These are phyloP conservation scores for Petaurus breviceps DNA, from an alignment of 2,113 vertebrate genomes.

Conservation along the genomic window DNA sequence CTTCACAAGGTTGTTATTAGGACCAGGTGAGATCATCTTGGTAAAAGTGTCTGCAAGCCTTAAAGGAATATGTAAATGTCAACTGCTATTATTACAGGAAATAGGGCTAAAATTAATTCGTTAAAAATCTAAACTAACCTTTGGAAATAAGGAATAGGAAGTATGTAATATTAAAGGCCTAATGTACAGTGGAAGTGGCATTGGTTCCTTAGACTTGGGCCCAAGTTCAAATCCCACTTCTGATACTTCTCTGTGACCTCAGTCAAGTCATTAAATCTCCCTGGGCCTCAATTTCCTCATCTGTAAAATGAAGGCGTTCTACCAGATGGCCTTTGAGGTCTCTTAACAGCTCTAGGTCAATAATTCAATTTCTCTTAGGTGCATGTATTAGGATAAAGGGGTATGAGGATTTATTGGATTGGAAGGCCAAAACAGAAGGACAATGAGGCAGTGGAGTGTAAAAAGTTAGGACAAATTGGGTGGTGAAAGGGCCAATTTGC, in stretches of 20 bases:
- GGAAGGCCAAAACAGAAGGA: constrained; percentile 10
- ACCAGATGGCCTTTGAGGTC: not conserved
- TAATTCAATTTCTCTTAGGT: not conserved
- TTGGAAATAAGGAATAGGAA: not conserved
- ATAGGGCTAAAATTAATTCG: not conserved
- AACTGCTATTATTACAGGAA: not conserved
- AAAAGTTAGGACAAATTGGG: constrained; percentile 20
- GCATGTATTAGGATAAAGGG: not conserved
- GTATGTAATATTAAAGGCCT: not conserved
- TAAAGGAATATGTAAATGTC: not conserved
- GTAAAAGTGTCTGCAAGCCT: not conserved
- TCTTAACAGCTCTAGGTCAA: not conserved
- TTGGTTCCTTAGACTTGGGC: not conserved
- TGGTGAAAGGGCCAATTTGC: constrained; percentile 40
- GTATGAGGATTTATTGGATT: not conserved
- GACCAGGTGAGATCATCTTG: not conserved
- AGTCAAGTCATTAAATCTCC: not conserved
- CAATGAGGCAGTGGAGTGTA: constrained; percentile 19
- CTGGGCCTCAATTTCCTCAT: not conserved
- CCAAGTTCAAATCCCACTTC: not conserved
- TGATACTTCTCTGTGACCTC: not conserved
- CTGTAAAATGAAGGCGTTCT: not conserved
- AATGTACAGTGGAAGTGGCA: not conserved
- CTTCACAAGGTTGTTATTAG: not conserved
- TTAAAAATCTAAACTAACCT: not conserved